Conservation (phyloP, 1,140 invertebrate genomes). For the Drosophila prosaltans region DNA sequence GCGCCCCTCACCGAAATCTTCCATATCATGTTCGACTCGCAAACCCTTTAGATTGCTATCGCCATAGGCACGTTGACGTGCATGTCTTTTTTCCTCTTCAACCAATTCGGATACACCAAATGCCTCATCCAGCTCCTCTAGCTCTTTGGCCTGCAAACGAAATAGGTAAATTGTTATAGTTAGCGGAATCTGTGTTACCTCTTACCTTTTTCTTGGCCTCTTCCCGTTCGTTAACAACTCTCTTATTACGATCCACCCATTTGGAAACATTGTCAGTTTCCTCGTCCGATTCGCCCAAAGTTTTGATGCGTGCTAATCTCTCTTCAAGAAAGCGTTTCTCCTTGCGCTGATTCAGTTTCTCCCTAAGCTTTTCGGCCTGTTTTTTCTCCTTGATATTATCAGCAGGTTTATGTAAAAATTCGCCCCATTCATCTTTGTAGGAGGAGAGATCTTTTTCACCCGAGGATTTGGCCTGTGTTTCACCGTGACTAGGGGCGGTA, state of each 20-base stretch:
- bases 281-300: slow-evolving; percentile 90
- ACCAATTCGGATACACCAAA: slow-evolving; percentile 95
- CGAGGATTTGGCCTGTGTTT: slow-evolving; percentile 43
- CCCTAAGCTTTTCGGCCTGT: slow-evolving; percentile 91
- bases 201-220: slow-evolving; percentile 93
- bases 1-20: slow-evolving; percentile 92
- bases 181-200: not conserved
- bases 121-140: slow-evolving; percentile 97
- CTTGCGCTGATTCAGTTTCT: slow-evolving; percentile 90
- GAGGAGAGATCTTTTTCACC: slow-evolving; percentile 84
- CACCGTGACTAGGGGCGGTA: slow-evolving; percentile 34
- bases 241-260: slow-evolving; percentile 94
- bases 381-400: slow-evolving; percentile 91
- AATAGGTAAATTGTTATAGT: not conserved
- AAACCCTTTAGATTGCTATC: slow-evolving; percentile 91
- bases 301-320: slow-evolving; percentile 86
- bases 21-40: slow-evolving; percentile 93
- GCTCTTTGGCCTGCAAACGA: slow-evolving; percentile 89
- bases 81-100: slow-evolving; percentile 89
- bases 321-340: slow-evolving; percentile 92
- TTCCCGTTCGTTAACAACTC: slow-evolving; percentile 91
- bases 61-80: slow-evolving; percentile 87
- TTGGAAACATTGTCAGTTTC: slow-evolving; percentile 88
- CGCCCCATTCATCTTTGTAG: slow-evolving; percentile 92
- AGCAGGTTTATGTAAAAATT: slow-evolving; percentile 97